phyloP scores from a whole-genome alignment of 2,113 vertebrate species.

The Sciurus niger region DNA sequence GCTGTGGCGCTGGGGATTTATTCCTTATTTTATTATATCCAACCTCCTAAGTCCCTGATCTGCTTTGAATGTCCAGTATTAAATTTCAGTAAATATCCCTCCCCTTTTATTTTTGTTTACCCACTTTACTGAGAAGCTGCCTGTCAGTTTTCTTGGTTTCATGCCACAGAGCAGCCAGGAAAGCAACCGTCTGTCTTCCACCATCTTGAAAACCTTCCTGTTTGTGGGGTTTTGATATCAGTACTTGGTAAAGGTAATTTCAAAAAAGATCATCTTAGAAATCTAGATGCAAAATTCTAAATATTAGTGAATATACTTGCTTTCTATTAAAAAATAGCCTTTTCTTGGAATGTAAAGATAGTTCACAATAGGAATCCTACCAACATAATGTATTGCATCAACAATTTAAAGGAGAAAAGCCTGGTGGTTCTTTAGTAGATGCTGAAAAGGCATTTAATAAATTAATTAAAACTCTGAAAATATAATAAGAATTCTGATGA shows the following conservation, averaged over 20 bases:
- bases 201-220: too few relatives aligned
- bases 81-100: too few relatives aligned
- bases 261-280: neutral
- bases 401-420: neutral
- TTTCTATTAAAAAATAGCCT: neutral
- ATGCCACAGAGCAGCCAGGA: too few relatives aligned
- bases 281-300: conserved; percentile 29
- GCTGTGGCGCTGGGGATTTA: too few relatives aligned
- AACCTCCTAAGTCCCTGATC: too few relatives aligned
- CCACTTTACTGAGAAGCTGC: too few relatives aligned
- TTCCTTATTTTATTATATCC: too few relatives aligned
- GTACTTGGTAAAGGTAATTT: neutral
- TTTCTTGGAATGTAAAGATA: neutral
- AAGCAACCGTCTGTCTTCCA: too few relatives aligned
- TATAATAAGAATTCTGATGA: neutral
- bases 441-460: neutral
- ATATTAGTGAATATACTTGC: neutral
- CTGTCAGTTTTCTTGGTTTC: too few relatives aligned
- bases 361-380: neutral
- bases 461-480: conserved; percentile 29
- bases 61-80: too few relatives aligned
- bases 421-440: neutral
- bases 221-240: neutral
- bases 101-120: too few relatives aligned
- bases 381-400: neutral